phyloP scores from a whole-genome alignment of 2,113 vertebrate species.

The Eurypyga helias region DNA sequence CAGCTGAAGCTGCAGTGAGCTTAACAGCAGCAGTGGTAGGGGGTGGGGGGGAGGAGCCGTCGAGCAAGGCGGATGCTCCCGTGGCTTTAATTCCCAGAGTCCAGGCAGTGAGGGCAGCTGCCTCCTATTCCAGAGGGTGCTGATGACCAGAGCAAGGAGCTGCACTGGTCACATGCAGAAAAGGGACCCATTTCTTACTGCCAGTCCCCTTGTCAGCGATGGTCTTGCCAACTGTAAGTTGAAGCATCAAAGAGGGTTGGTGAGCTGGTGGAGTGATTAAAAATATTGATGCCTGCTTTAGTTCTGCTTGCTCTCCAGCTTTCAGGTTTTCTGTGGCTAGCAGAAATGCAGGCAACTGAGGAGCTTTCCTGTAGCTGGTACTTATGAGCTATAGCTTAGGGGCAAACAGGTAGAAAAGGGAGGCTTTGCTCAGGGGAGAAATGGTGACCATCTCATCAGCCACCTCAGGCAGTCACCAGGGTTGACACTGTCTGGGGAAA shows the following conservation, averaged over 20 bases:
- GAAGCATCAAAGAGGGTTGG: not conserved
- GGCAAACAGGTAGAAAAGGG: not conserved
- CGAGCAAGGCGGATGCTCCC: not conserved
- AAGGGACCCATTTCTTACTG: not conserved
- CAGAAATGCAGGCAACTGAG: not conserved
- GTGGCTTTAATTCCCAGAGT: not conserved
- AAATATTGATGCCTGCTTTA: not conserved
- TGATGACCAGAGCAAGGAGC: not conserved
- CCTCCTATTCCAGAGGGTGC: not conserved
- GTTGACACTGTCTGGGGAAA: not conserved
- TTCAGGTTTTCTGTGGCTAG: not conserved
- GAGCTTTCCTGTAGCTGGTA: not conserved
- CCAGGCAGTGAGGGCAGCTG: not conserved
- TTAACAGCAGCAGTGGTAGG: not conserved
- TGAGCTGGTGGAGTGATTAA: not conserved
- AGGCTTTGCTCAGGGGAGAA: not conserved
- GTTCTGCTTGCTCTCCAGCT: not conserved
- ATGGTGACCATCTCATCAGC: rapidly evolving
- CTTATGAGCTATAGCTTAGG: not conserved
- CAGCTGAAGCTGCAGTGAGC: constrained; percentile 30
- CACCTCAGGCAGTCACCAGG: not conserved
- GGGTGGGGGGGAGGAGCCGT: not conserved
- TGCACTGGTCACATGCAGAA: not conserved
- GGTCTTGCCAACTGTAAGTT: not conserved
- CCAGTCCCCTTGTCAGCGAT: not conserved